Percentiles rank a stretch among this genome's conserved stretches.
phyloP scores from a whole-genome alignment of 1,140 invertebrate species.

The Trichonephila inaurata region DNA sequence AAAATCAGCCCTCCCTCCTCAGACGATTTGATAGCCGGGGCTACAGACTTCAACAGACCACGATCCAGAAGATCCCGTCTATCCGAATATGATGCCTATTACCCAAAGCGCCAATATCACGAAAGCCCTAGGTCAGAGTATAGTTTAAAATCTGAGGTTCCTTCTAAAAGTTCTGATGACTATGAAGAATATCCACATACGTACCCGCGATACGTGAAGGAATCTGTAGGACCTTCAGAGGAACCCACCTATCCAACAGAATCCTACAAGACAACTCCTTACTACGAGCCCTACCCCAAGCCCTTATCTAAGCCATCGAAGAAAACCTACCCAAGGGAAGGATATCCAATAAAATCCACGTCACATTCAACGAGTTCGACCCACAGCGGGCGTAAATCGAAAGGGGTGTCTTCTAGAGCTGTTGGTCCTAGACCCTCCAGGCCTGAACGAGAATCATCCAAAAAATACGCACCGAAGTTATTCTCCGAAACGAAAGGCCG shows the following conservation, averaged over 20 bases:
- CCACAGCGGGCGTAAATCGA: neutral
- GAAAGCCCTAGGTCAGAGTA: neutral
- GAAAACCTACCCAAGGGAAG: neutral
- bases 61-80: neutral
- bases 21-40: neutral
- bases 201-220: neutral
- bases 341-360: neutral
- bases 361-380: neutral
- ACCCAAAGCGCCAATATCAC: neutral
- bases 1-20: neutral
- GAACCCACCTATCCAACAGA: neutral
- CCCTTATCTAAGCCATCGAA: neutral
- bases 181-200: neutral
- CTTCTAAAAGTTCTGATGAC: neutral
- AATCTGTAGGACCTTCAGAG: neutral
- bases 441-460: neutral
- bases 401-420: neutral
- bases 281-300: neutral
- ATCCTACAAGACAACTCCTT: neutral
- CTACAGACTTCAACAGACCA: neutral
- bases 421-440: neutral
- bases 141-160: neutral
- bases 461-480: neutral
- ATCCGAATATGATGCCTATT: slow-evolving; percentile 37
- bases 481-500: neutral